Base-by-base conservation (phyloP, 1,140 invertebrate species). In the Trichonephila clavipes region DNA sequence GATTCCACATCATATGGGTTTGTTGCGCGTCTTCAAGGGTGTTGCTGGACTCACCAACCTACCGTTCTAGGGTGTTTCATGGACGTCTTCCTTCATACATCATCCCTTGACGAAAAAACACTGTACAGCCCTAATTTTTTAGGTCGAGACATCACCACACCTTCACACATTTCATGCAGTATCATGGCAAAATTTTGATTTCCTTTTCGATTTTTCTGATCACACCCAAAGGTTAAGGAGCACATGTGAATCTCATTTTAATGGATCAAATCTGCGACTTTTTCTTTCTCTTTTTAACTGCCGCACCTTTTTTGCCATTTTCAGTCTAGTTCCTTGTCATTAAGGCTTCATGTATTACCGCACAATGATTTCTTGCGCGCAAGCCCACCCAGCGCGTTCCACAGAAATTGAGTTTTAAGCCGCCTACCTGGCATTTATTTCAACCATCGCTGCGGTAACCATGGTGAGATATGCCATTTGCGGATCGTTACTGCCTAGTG, bases 361-460 rank as follows among this genome's bases (percentile, higher is more conserved):
- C 72, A 77, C 34, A 34, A 34, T 34, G 24, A 18, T 40, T 16
- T 77, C 28, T 40, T 40, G 14, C 18, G 28, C 16, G 6, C 16
- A 18, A 34, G 34, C 28, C 72, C 72, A 77, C 72, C 72, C 72
- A 77, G 14, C 16, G 4, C 28, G 72, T 77, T 77, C 34, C 21
- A 24, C 66, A 69, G 66, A 69, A 69, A 69, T 69, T 69, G 66
- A 69, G 66, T 69, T 69, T 69, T 69, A 69, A 69, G 66, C 66
- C 66, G 10, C 8, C 14, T 24, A 69, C n/a, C 24, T 69, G 66
- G 66, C 24, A 10, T 69, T 69, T 24, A 24, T 69, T 69, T 69
- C 24, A 51, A 51, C 51, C 51, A 51, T 51, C 51, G 51, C 51
- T 51, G n/a, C 66, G n/a, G 12, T 69, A 12, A 69, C n/a, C 24